Percentiles rank a stretch among this genome's conserved stretches.
Evolutionary conservation across 2,797 vertebrate species (phyloP).

Genomic region (Capromys pilorides): DNA sequence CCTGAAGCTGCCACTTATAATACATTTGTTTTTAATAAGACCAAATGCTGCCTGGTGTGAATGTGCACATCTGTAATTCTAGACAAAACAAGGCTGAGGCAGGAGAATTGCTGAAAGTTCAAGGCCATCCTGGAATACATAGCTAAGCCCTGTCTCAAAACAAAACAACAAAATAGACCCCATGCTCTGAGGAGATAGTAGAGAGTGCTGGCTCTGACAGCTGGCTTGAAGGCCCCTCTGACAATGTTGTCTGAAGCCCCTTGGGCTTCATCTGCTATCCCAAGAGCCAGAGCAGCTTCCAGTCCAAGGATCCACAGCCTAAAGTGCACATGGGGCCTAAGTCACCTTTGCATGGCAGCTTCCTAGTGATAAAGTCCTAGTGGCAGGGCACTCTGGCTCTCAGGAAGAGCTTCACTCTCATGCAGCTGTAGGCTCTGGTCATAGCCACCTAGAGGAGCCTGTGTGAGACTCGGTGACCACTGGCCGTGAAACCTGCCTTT

Average conservation of each 20-base stretch:
- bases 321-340: rapidly evolving
- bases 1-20: not conserved
- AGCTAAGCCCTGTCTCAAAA: not conserved
- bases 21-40: not conserved
- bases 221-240: not conserved
- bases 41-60: rapidly evolving
- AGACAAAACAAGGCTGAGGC: not conserved
- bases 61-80: no score
- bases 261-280: not conserved
- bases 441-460: not conserved
- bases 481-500: not conserved
- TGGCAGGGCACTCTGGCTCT: not conserved
- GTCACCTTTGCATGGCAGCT: not conserved
- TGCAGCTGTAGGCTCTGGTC: not conserved
- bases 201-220: not conserved
- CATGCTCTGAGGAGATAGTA: not conserved
- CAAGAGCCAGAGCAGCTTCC: not conserved
- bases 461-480: not conserved
- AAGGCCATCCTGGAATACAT: not conserved
- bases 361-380: not conserved
- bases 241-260: not conserved
- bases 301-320: not conserved
- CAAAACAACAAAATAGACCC: not conserved
- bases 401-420: not conserved
- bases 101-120: not conserved